Conservation (phyloP, 1,140 invertebrate genomes). For the Heterodera carotae region DNA sequence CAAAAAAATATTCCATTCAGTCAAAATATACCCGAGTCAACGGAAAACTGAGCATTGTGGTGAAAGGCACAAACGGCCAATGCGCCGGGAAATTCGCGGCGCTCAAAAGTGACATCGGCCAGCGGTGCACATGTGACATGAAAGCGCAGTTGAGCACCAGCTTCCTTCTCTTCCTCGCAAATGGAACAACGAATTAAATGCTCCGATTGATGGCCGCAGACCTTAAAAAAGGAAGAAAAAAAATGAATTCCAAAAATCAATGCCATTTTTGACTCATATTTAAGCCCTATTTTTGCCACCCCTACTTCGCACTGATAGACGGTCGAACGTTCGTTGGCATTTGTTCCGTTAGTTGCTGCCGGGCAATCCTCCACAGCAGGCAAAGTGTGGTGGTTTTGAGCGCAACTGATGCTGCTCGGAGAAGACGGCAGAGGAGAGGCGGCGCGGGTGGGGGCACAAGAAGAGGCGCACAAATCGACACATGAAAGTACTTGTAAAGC, state of each 20-base stretch:
- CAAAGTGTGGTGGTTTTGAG: not conserved
- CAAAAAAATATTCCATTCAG: not conserved
- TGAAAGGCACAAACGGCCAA: conserved; percentile 38
- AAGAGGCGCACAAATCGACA: too few relatives aligned
- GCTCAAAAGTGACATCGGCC: conserved; percentile 40
- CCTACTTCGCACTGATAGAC: not conserved
- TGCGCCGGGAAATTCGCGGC: conserved; percentile 27
- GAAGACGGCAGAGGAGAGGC: not conserved
- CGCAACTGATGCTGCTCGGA: not conserved
- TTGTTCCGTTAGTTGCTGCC: not conserved
- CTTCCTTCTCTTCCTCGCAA: conserved; percentile 26
- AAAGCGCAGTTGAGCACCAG: conserved; percentile 33
- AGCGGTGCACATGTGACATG: conserved; percentile 43
- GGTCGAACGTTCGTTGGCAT: not conserved
- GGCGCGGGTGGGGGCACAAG: too few relatives aligned
- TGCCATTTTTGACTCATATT: not conserved
- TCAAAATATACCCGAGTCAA: not conserved
- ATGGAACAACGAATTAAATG: conserved; percentile 29
- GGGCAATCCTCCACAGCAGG: not conserved
- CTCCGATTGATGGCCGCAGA: conserved; percentile 26
- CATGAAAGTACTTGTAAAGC: too few relatives aligned
- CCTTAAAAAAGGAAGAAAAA: not conserved
- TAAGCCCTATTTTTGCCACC: not conserved
- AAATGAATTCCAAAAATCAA: not conserved
- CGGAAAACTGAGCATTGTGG: conserved; percentile 21